Conservation (phyloP, 1,140 invertebrate species). For the Maniola jurtina region DNA sequence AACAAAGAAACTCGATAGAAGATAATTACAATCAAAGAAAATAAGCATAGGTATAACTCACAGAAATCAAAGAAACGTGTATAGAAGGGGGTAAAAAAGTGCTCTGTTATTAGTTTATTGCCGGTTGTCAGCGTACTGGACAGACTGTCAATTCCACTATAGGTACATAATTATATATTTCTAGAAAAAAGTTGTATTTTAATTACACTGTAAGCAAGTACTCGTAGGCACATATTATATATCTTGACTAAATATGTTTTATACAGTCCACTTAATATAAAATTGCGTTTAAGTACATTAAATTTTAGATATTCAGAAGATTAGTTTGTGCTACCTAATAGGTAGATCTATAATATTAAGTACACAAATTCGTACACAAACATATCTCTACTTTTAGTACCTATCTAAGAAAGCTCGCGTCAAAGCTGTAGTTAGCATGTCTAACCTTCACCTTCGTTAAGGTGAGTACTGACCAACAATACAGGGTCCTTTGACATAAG, state of each 20-base stretch:
- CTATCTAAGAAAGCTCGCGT: no score
- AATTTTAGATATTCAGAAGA: no score
- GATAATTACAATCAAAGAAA: slow-evolving; percentile 17
- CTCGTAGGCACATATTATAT: no score
- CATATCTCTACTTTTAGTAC: no score
- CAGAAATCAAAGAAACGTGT: slow-evolving; percentile 69
- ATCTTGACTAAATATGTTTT: not conserved
- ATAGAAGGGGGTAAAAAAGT: slow-evolving; percentile 50
- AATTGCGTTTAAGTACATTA: no score
- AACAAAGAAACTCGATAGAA: not conserved
- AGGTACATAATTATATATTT: slow-evolving; percentile 20
- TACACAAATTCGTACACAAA: no score
- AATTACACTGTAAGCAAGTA: not conserved
- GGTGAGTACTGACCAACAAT: no score
- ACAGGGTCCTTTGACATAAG: no score
- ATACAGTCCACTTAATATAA: not conserved
- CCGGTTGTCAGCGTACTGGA: slow-evolving; percentile 50
- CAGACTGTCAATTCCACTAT: slow-evolving; percentile 38
- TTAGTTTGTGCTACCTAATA: no score
- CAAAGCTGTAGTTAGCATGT: no score
- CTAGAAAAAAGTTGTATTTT: slow-evolving; percentile 18
- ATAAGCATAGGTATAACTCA: slow-evolving; percentile 34
- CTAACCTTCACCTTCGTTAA: no score
- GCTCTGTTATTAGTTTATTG: slow-evolving; percentile 69
- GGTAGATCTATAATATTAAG: no score